Base-by-base conservation (phyloP, 2,797 vertebrate genomes). In the Xenopus petersii region DNA sequence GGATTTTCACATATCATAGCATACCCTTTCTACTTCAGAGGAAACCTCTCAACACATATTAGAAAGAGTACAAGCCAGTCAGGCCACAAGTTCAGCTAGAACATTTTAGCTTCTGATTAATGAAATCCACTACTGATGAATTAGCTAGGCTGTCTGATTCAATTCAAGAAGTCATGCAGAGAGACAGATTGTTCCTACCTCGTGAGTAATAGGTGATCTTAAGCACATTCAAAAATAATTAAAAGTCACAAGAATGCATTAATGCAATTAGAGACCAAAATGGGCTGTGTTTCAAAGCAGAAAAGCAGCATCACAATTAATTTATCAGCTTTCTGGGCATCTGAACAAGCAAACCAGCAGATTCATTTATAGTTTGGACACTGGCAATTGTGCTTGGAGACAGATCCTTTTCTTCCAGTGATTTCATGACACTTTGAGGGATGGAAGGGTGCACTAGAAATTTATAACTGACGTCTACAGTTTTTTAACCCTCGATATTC, bases 71-170 rank as follows among this genome's bases (percentile, higher is more conserved):
- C 56, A 51, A 51, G 62, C 62, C 58, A 68, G 54, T 11, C 46
- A 62, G 73, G 65, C 59, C 48, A 62, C 65, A 62, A 55, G 46
- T 74, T 74, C 73, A 67, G 67, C 55, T 24, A 68, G 26, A 74
- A 54, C 73, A 64, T 64, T 64, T 64, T 17, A 74, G 73, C 64
- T 67, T 68, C 51, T 67, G 64, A 74, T 67, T 67, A 60, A 74
- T 67, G 64, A 74, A 74, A 74, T 74, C 16, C 24, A 60, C 64
- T 33, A 13, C 13, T 62, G 47, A 61, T 67, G 56, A 36, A 62
- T 54, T 67, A 67, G 56, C 36, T 10, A 33, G 55, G 55, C 51
- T 68, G 67, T 55, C 51, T 73, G 54, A 42, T 65, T 66, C 13
- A 60, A 5, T 51, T 68, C 56, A 68, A 30, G 55, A 67, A 74